Evolutionary conservation across 2,888 invertebrate genomes (phyloP), one percentile per base, ranked within the genome.

Genomic region (Lordiphosa fenestrarum): DNA sequence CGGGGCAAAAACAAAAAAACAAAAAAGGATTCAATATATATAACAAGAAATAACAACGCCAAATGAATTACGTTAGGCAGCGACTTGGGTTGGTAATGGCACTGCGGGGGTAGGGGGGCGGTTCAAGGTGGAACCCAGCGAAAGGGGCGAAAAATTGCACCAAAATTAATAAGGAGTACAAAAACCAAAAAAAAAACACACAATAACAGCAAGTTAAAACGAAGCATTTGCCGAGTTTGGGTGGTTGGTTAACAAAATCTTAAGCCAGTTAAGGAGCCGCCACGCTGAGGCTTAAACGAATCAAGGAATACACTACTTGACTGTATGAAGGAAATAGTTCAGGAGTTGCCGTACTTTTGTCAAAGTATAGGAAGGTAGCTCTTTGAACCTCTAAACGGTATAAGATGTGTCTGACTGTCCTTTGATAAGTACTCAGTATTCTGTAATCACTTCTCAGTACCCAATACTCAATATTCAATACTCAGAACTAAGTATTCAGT

Each of bases 31-130:
- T 76, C 75, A 77, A 76, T 76, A 81, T 74, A 56, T 4, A 64
- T 49, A 15, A 15, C 3, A 64, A 52, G 52, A 36, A 53, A 67
- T 56, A 74, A 71, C 60, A 69, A 68, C 61, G 66, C 35, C 66
- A 75, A 76, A 82, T 76, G 75, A 76, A 74, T 76, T 76, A 81
- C 71, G 82, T 81, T 81, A 76, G 82, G 61, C 75, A 66, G 73
- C 70, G 50, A 63, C 55, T 46, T 58, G 42, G 62, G 40, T 21
- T 41, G 21, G 39, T 30, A 25, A 36, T 25, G 39, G 36, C 48
- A 51, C 38, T 38, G 40, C 40, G 9, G 23, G 23, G 36, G 19
- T n/a, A 3, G 4, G 0, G 19, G 19, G 19, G 19, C 19, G n/a
- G n/a, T n/a, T n/a, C 15, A 15, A 30, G 30, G 19, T 21, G 15